Evolutionary conservation across 2,113 vertebrate genomes (phyloP).

Genomic region (Aythya baeri): DNA sequence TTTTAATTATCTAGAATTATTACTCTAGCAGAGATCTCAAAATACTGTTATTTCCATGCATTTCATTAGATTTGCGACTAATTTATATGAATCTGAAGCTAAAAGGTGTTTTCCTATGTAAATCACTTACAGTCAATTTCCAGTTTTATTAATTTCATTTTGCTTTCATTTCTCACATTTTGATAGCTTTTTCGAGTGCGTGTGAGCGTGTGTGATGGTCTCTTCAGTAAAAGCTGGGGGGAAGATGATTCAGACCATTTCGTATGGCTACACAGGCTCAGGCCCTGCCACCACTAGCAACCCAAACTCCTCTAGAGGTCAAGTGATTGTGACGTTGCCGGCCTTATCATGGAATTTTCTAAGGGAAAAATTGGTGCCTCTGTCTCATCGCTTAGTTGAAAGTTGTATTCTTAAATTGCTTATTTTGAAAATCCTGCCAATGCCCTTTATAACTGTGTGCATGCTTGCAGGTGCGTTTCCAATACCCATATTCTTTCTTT

Average conservation of each 20-base stretch:
- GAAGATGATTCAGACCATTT: neutral
- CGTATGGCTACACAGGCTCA: rapidly evolving
- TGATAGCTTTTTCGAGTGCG: neutral
- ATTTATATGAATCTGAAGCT: slow-evolving; percentile 18
- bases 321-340: neutral
- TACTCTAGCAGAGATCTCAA: neutral
- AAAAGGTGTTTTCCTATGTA: neutral
- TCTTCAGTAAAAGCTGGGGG: neutral
- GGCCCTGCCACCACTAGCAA: neutral
- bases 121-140: neutral
- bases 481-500: neutral
- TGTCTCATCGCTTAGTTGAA: neutral
- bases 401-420: neutral
- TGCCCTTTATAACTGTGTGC: neutral
- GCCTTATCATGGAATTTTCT: neutral
- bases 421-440: neutral
- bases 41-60: slow-evolving; percentile 40
- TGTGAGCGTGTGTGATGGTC: neutral
- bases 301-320: neutral
- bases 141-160: slow-evolving; percentile 17
- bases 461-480: neutral
- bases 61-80: slow-evolving; percentile 13
- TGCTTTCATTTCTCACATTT: neutral
- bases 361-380: neutral
- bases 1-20: slow-evolving; percentile 75